Base-by-base conservation (phyloP, 2,888 invertebrate species). In the Sericinus montela region DNA sequence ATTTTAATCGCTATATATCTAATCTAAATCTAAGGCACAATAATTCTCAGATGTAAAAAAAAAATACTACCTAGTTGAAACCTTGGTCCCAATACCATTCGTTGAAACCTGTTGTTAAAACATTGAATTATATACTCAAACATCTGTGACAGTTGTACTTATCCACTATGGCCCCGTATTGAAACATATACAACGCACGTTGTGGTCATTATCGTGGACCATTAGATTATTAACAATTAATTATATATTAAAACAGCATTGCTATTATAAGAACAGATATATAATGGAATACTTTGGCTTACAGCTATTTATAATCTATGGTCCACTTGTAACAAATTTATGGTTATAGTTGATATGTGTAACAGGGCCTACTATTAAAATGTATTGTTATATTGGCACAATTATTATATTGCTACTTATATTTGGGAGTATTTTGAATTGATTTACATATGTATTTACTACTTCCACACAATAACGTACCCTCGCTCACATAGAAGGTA, bases 51-150 rank as follows among this genome's bases (percentile, higher is more conserved):
- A 51, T 45, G 36, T 44, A 36, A 28, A 28, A 10, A 29, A 36
- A 29, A 42, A 48, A 29, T 40, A 13, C 38, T 46, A 36, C 40
- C 11, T 16, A 30, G 11, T 16, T n/a, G 15, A 36, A 47, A 41
- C 43, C 47, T 56, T 58, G 58, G 56, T 55, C 59, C 59, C 58
- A 41, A 48, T 51, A 39, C 15, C 23, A 35, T 47, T 40, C 25
- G 23, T 48, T 40, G 45, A 51, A 48, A 44, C n/a, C n/a, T n/a
- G n/a, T n/a, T n/a, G n/a, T n/a, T n/a, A n/a, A n/a, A n/a, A n/a
- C n/a, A n/a, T n/a, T 37, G 43, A 11, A 32, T 38, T 11, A 7
- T 16, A 14, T 8, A 30, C 9, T 38, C n/a, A 14, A 25, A n/a
- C n/a, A 43, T 23, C n/a, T 38, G n/a, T 42, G 34, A 46, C 8